Evolutionary conservation across 1,140 invertebrate species (phyloP).

Genomic region (Drepana arcuata): DNA sequence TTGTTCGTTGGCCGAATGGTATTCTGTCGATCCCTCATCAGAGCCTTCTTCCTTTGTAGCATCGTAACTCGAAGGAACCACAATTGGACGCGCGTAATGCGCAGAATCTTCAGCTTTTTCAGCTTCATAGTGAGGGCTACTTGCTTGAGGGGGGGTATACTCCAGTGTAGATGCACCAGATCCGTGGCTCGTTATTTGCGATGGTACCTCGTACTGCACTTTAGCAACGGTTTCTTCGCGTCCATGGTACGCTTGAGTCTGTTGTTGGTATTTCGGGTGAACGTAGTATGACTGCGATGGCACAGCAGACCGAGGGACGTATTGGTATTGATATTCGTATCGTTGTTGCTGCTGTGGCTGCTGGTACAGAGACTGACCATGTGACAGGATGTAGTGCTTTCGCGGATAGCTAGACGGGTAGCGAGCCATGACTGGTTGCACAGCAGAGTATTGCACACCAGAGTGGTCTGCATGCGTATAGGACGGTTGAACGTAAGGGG

Average conservation of each 20-base stretch:
- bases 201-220: constrained; percentile 6
- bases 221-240: constrained; percentile 2
- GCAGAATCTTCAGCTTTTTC: not conserved
- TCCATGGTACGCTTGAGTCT: constrained; percentile 9
- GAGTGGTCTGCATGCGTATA: constrained; percentile 56
- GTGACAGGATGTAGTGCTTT: constrained; percentile 34
- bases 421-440: constrained; percentile 57
- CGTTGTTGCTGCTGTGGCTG: constrained; percentile 31
- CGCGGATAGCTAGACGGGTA: constrained; percentile 43
- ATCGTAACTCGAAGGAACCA: constrained; percentile 6
- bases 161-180: too few species aligned
- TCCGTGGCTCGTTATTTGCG: constrained; percentile 4
- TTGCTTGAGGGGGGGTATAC: constrained; percentile 2
- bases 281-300: constrained; percentile 34
- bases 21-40: too few species aligned
- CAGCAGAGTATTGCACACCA: constrained; percentile 58
- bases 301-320: constrained; percentile 27
- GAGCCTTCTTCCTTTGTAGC: constrained; percentile 1
- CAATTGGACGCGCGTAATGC: not conserved
- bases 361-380: constrained; percentile 34
- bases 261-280: constrained; percentile 34
- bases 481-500: constrained; percentile 42
- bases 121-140: constrained; percentile 1
- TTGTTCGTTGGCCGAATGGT: too few species aligned
- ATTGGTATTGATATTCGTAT: constrained; percentile 47